Base-by-base conservation (phyloP, 53 echinoderm and acorn worm species). In the Stichopus horrens region DNA sequence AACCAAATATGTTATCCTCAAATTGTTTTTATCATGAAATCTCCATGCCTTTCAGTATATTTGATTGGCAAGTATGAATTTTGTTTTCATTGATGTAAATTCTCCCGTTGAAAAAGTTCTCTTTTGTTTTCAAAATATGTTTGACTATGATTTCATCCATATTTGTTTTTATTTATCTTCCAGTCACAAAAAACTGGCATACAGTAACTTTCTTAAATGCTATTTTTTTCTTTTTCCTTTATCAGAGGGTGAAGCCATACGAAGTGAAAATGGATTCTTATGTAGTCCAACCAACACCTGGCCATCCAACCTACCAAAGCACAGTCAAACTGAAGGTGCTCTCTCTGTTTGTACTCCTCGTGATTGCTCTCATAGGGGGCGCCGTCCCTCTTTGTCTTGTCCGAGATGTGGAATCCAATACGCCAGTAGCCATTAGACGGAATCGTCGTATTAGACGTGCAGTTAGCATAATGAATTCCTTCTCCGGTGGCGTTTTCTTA, bases 401-500 rank as follows among this genome's bases (percentile, higher is more conserved):
- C 14, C 51, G 86, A 89, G 85, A 63, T 77, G 63, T 76, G 7
- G 89, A 85, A 53, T 8, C 53, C 4, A 88, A 89, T 6, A 77
- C 86, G 0, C 71, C 77, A 19, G 58, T n/a, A 10, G 91, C 91
- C n/a, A 74, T 56, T 57, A 83, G 86, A 79, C 89, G 86, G 58
- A 68, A 74, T 14, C 86, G 53, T 37, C 90, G 84, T 9, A 76
- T 87, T 63, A 89, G 83, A 21, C 86, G 92, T 86, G 86, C 86
- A 59, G 89, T 96, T 55, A 88, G 92, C 37, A 89, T 92, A 21
- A 88, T 96, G 76, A 96, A 96, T 89, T 92, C 96, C 4, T 93
- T 93, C 53, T 93, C 96, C 11, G 96, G 94, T 4, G 96, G 96
- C 9, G 93, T 96, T 8, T 96, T 96, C 86, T 86, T 96, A 88